Base-by-base conservation (phyloP, 2,797 vertebrate genomes). In the Podarcis siculus region DNA sequence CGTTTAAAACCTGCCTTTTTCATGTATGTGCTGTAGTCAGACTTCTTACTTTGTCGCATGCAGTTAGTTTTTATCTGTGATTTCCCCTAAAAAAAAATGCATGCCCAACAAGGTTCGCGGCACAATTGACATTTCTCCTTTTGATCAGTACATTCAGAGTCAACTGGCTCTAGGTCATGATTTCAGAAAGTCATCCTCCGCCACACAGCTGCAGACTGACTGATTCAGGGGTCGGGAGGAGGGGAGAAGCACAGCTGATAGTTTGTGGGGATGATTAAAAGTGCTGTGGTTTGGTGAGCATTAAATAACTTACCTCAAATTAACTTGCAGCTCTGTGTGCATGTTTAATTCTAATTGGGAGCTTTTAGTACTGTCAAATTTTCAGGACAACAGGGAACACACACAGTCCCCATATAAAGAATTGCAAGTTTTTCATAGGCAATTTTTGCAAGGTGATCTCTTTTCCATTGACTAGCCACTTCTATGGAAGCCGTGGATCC, bases 231-330 rank as follows among this genome's bases (percentile, higher is more conserved):
- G 49, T 55, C 49, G 12, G 49, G 13, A 55, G 49, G 49, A 55
- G 13, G 6, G 85, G 39, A 87, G 39, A 80, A n/a, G 49, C 42
- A 55, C 72, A 5, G 13, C 30, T 27, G 35, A 2, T 82, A n/a
- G 72, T 85, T 87, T 84, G 21, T 67, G 27, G 77, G 23, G 15
- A 49, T 5, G 2, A 78, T 69, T 83, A 0, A 0, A 90, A 84
- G 77, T 27, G 37, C 71, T 72, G 8, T 45, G 66, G 72, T 84
- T 86, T 90, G 76, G 13, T 19, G 27, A 88, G 27, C 75, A 42
- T 91, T 87, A 81, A 90, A 82, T 88, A 82, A 78, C 78, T 82
- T n/a, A 85, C 67, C 85, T 86, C 8, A 0, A 94, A 87, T 90
- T 89, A 90, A 88, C 79, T 90, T 27, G 61, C 66, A 87, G 32